Percentiles rank a stretch among this genome's conserved stretches.
phyloP scores from a whole-genome alignment of 2,113 vertebrate genomes.

The Stegastes partitus region DNA sequence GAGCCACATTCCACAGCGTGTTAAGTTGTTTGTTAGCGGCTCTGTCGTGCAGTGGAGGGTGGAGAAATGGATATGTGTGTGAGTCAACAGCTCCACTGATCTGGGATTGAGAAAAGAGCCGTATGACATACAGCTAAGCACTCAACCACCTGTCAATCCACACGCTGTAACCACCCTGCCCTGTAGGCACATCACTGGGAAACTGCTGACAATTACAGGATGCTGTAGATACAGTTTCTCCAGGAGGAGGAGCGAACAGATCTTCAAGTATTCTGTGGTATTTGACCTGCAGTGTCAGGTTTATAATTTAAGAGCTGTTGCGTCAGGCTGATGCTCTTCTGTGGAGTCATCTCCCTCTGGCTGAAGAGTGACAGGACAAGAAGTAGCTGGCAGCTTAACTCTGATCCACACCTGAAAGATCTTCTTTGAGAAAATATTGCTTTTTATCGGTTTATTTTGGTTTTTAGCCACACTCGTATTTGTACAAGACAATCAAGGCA shows the following conservation, averaged over 20 bases:
- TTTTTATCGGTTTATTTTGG: conserved; percentile 29
- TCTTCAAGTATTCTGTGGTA: conserved; percentile 38
- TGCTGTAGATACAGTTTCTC: conserved; percentile 47
- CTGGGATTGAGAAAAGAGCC: conserved; percentile 37
- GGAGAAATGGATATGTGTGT: conserved; percentile 52
- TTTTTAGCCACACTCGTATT: conserved; percentile 15
- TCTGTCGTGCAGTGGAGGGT: conserved; percentile 37
- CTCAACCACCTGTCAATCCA: conserved; percentile 53
- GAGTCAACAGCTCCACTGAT: conserved; percentile 57
- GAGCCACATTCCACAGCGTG: conserved; percentile 64
- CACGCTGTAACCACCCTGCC: conserved; percentile 50
- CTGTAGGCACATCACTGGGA: conserved; percentile 55
- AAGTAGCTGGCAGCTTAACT: conserved; percentile 16
- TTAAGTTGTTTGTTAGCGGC: conserved; percentile 65
- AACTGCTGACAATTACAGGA: conserved; percentile 64
- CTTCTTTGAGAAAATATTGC: conserved; percentile 18
- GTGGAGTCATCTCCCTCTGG: conserved; percentile 11
- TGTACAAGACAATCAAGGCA: conserved; percentile 15
- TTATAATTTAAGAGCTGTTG: conserved; percentile 57
- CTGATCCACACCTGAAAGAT: conserved; percentile 1
- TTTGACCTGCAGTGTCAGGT: conserved; percentile 45
- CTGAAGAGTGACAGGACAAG: conserved; percentile 26
- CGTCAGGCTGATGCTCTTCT: conserved; percentile 14
- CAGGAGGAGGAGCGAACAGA: conserved; percentile 13
- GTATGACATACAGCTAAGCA: conserved; percentile 46